A percentile compares a stretch with the other conserved stretches of the same genome.
Conservation (phyloP, 2,888 invertebrate genomes). For the Ypsolopha sequella region DNA sequence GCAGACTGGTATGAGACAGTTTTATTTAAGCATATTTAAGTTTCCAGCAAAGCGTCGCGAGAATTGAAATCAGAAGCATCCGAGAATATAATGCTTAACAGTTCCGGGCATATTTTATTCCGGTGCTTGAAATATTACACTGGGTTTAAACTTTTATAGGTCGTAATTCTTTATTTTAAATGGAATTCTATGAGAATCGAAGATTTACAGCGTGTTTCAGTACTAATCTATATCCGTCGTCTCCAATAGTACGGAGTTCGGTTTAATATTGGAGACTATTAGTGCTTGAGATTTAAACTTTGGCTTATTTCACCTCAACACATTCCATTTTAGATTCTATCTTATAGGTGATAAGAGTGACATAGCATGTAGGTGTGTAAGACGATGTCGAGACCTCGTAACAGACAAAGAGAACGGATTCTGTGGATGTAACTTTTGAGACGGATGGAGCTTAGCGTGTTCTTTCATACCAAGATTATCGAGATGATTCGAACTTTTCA, state of each 20-base stretch:
- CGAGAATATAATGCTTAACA: background rate
- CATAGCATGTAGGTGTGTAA: too few species aligned
- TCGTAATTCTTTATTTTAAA: slow-evolving; percentile 14
- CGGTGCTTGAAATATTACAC: slow-evolving; percentile 2
- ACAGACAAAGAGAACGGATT: slow-evolving; percentile 17
- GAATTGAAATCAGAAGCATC: too few species aligned
- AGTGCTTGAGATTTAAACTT: slow-evolving; percentile 13
- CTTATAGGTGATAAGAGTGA: too few species aligned
- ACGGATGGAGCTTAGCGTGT: background rate
- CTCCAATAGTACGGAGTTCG: slow-evolving; percentile 23
- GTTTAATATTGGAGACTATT: slow-evolving; percentile 26
- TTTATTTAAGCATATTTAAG: too few species aligned
- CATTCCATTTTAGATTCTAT: too few species aligned
- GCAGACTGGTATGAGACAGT: too few species aligned
- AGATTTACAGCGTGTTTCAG: slow-evolving; percentile 16
- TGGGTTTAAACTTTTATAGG: slow-evolving; percentile 4
- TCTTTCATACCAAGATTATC: background rate
- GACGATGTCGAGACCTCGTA: slow-evolving; percentile 12
- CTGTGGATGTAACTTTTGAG: background rate
- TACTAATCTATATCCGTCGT: slow-evolving; percentile 16
- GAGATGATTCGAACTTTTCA: too few species aligned
- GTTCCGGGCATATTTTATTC: slow-evolving; percentile 7
- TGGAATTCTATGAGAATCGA: slow-evolving; percentile 8
- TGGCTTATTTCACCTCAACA: background rate
- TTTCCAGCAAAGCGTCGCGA: too few species aligned